Percentiles rank a stretch among this genome's conserved stretches.
phyloP scores from a whole-genome alignment of 1,140 invertebrate species.

The Drosophila saltans region DNA sequence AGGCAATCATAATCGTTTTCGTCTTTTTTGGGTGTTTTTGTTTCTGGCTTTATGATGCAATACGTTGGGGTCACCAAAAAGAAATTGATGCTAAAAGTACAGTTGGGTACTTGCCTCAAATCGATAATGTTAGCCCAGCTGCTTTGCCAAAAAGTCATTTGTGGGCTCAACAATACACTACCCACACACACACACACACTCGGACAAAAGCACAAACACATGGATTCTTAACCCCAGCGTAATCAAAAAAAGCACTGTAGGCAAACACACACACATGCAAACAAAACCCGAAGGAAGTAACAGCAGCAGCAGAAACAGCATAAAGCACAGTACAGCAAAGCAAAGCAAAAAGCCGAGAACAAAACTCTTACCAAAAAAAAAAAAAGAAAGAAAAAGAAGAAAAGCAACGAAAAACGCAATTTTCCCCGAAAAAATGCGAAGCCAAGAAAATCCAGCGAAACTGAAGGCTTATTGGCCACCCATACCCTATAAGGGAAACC shows the following conservation, averaged over 20 bases:
- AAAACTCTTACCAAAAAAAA: constrained; percentile 15
- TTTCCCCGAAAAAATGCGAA: constrained; percentile 29
- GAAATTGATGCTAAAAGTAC: constrained; percentile 7
- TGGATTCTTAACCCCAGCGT: constrained; percentile 29
- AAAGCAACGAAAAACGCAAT: constrained; percentile 43
- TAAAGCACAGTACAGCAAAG: constrained; percentile 22
- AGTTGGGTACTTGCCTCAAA: constrained; percentile 5
- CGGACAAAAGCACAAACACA: constrained; percentile 13
- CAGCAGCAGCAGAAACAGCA: neutral
- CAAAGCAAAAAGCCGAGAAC: constrained; percentile 3
- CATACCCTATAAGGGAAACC: constrained; percentile 10
- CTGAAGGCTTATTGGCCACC: constrained; percentile 19
- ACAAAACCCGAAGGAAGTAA: constrained; percentile 12
- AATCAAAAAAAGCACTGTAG: constrained; percentile 39
- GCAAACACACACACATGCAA: constrained; percentile 7
- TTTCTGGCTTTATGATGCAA: constrained; percentile 1
- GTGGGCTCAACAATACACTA: constrained; percentile 13
- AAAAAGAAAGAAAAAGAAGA: constrained; percentile 5
- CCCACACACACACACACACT: constrained; percentile 25
- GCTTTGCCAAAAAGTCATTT: constrained; percentile 33
- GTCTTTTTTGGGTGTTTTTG: neutral
- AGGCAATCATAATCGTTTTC: constrained; percentile 52
- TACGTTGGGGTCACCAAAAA: constrained; percentile 10
- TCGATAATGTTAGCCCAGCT: constrained; percentile 7
- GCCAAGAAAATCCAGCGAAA: constrained; percentile 51